Percentiles rank a stretch among this genome's conserved stretches.
phyloP scores from a whole-genome alignment of 2,888 invertebrate genomes.

The Napeogenes inachia region DNA sequence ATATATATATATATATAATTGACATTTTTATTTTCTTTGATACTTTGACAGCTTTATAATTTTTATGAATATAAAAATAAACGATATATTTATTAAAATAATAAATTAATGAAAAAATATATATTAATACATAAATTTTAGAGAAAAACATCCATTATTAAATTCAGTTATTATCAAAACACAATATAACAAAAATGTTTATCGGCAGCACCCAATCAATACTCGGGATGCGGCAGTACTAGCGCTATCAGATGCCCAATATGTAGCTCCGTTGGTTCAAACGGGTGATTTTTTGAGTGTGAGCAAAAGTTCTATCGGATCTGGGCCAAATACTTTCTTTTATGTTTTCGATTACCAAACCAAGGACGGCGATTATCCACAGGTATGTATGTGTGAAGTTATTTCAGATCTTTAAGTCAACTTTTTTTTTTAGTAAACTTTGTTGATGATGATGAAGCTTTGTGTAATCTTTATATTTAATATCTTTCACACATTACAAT shows the following conservation, averaged over 20 bases:
- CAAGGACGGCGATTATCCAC: slow-evolving; percentile 92
- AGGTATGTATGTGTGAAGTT: slow-evolving; percentile 79
- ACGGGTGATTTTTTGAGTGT: slow-evolving; percentile 86
- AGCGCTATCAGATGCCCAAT: slow-evolving; percentile 95
- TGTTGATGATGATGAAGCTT: background rate
- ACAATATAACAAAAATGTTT: background rate
- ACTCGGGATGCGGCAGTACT: slow-evolving; percentile 94
- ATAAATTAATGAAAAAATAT: too few species aligned
- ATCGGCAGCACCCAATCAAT: slow-evolving; percentile 87
- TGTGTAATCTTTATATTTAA: too few species aligned
- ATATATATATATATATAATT: too few species aligned
- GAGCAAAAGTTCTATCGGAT: slow-evolving; percentile 75
- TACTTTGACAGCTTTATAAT: too few species aligned
- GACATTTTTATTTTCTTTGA: too few species aligned
- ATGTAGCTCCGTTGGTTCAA: slow-evolving; percentile 93
- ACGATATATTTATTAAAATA: too few species aligned
- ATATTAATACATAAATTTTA: too few species aligned
- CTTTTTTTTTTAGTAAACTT: background rate
- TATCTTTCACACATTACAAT: too few species aligned
- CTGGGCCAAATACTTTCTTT: slow-evolving; percentile 88
- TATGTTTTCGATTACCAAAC: slow-evolving; percentile 96
- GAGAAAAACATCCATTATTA: too few species aligned
- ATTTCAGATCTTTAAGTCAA: background rate
- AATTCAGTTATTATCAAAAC: too few species aligned
- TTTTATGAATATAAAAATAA: too few species aligned